These are phyloP conservation scores for Epirrhoe tristata DNA, from an alignment of 2,888 invertebrate genomes.

Conservation along the genomic window DNA sequence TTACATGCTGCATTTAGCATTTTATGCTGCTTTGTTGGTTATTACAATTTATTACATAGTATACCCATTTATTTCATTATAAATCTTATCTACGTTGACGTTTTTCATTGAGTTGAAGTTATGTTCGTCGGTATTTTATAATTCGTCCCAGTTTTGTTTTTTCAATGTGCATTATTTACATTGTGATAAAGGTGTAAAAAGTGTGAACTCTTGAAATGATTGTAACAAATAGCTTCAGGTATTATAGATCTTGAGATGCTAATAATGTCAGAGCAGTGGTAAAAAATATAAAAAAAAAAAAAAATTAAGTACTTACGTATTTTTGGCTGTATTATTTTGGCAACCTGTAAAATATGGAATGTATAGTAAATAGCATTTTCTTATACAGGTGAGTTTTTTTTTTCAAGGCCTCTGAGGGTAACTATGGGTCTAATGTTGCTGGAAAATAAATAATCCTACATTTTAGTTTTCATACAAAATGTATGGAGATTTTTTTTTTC, in stretches of 20 bases:
- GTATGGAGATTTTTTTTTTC: too few relatives aligned
- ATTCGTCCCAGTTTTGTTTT: conserved; percentile 66
- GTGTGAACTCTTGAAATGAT: conserved; percentile 72
- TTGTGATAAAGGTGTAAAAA: conserved; percentile 84
- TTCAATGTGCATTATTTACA: conserved; percentile 84
- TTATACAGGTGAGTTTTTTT: too few relatives aligned
- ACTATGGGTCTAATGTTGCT: too few relatives aligned
- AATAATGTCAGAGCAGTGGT: conserved; percentile 19
- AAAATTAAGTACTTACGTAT: too few relatives aligned
- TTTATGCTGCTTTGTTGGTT: conserved; percentile 62
- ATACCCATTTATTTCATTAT: conserved; percentile 41
- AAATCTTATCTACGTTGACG: conserved; percentile 44
- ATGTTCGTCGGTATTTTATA: conserved; percentile 52
- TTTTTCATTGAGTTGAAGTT: conserved; percentile 43
- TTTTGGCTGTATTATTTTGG: too few relatives aligned
- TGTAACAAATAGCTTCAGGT: conserved; percentile 52
- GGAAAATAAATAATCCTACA: too few relatives aligned
- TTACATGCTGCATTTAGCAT: conserved; percentile 44
- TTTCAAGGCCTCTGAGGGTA: too few relatives aligned
- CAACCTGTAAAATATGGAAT: too few relatives aligned
- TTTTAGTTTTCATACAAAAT: too few relatives aligned
- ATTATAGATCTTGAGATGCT: conserved; percentile 38
- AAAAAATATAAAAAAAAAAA: neutral
- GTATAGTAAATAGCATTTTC: too few relatives aligned
- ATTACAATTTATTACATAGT: conserved; percentile 55